A percentile compares a stretch with the other conserved stretches of the same genome.
These are phyloP conservation scores for Aphelocoma coerulescens DNA, from an alignment of 2,113 vertebrate species.

Conservation along the genomic window DNA sequence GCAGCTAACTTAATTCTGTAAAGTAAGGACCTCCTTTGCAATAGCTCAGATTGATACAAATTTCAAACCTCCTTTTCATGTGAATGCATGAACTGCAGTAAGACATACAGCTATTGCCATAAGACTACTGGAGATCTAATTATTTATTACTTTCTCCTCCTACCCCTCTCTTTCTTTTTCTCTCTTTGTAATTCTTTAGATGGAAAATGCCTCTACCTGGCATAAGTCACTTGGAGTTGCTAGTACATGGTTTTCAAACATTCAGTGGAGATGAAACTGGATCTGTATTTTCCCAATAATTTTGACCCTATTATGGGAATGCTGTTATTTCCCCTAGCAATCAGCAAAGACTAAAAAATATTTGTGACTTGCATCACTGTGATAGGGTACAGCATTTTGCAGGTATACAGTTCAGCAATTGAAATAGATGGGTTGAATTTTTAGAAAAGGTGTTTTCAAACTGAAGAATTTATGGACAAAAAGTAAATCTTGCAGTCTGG, in stretches of 20 bases:
- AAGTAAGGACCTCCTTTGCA: constrained; percentile 56
- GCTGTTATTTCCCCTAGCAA: constrained; percentile 73
- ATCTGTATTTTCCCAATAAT: constrained; percentile 71
- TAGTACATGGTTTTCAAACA: constrained; percentile 76
- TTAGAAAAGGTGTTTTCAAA: constrained; percentile 76
- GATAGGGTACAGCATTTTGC: constrained; percentile 74
- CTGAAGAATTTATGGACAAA: constrained; percentile 69
- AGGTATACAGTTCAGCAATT: constrained; percentile 73
- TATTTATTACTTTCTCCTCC: constrained; percentile 55
- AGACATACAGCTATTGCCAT: constrained; percentile 63
- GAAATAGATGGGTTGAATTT: constrained; percentile 66
- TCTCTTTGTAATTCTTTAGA: constrained; percentile 48
- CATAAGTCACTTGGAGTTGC: constrained; percentile 73
- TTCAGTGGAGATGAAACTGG: constrained; percentile 68
- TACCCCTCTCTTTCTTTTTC: constrained; percentile 47
- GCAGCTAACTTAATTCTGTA: constrained; percentile 48
- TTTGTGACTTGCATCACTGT: constrained; percentile 73
- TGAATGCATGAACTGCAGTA: not conserved
- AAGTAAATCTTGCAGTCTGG: constrained; percentile 63
- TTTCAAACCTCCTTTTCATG: constrained; percentile 29
- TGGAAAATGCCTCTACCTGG: constrained; percentile 72
- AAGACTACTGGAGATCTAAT: constrained; percentile 59
- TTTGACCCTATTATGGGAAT: constrained; percentile 70
- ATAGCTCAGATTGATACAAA: constrained; percentile 62
- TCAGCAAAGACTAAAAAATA: constrained; percentile 72